Conservation (phyloP, 2,888 invertebrate species). For the Agrotis ipsilon region DNA sequence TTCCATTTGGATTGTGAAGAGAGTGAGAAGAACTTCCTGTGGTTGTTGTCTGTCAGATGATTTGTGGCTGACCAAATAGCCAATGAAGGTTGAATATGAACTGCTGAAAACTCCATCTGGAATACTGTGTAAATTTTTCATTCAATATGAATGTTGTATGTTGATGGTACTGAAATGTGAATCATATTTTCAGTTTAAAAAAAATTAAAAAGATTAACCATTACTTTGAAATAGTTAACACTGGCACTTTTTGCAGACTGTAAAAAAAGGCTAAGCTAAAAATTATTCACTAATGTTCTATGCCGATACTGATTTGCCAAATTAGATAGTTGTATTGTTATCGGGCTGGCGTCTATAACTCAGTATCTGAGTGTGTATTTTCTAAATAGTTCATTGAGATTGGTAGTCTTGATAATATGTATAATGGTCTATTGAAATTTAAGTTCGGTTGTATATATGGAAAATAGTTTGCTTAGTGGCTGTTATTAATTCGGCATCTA, state of each 20-base stretch:
- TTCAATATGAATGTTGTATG: neutral
- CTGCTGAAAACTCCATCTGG: neutral
- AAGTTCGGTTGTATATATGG: too few species aligned
- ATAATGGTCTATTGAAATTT: too few species aligned
- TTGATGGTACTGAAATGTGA: neutral
- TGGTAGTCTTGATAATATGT: too few species aligned
- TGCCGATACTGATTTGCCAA: too few species aligned
- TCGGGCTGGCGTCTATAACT: too few species aligned
- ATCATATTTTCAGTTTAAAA: neutral
- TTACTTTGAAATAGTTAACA: constrained; percentile 4
- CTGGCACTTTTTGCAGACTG: neutral
- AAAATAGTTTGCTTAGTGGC: too few species aligned
- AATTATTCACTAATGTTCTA: too few species aligned
- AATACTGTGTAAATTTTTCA: neutral
- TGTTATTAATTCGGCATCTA: too few species aligned
- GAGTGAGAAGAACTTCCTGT: constrained; percentile 61
- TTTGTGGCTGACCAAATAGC: neutral
- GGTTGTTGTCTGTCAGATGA: constrained; percentile 42
- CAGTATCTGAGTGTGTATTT: too few species aligned
- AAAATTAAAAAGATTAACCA: neutral
- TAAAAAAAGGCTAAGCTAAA: neutral
- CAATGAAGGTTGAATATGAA: neutral
- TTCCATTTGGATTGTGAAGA: constrained; percentile 55
- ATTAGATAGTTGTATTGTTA: too few species aligned
- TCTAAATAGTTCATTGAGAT: too few species aligned